These are phyloP conservation scores for Euclidia mi DNA, from an alignment of 2,888 invertebrate species.

Conservation along the genomic window DNA sequence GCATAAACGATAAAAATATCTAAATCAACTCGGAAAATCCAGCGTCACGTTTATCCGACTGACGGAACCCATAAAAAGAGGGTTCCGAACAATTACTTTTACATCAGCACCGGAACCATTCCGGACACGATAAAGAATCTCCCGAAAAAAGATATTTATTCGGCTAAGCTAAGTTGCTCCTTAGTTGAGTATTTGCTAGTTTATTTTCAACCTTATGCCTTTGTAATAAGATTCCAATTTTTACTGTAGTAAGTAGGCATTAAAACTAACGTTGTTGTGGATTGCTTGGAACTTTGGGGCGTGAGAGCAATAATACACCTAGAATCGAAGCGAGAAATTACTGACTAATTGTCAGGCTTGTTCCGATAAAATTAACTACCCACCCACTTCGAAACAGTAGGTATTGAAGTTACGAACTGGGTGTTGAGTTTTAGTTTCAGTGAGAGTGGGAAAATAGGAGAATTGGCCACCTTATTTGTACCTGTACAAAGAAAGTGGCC, in stretches of 20 bases:
- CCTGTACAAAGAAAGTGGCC: too few species aligned
- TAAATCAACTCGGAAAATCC: constrained; percentile 56
- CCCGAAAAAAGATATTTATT: constrained; percentile 75
- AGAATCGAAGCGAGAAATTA: constrained; percentile 76
- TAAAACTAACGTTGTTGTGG: constrained; percentile 48
- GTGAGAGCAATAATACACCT: constrained; percentile 77
- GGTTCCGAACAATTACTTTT: constrained; percentile 75
- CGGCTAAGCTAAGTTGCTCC: constrained; percentile 53
- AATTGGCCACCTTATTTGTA: too few species aligned
- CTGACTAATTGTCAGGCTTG: constrained; percentile 77
- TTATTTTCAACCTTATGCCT: constrained; percentile 43
- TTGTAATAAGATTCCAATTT: constrained; percentile 35
- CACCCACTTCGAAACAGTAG: constrained; percentile 36
- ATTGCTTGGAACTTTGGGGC: constrained; percentile 67
- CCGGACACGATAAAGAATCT: constrained; percentile 76
- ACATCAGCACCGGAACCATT: constrained; percentile 75
- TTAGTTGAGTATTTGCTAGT: constrained; percentile 17
- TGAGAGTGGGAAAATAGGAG: too few species aligned
- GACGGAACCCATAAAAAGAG: constrained; percentile 64
- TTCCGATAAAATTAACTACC: constrained; percentile 73
- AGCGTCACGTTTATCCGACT: constrained; percentile 60
- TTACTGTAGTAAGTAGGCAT: constrained; percentile 8
- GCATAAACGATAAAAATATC: constrained; percentile 47
- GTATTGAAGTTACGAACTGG: constrained; percentile 41
- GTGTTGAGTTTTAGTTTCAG: constrained; percentile 38